Conservation (phyloP, 1,140 invertebrate genomes). For the Cydia amplana region DNA sequence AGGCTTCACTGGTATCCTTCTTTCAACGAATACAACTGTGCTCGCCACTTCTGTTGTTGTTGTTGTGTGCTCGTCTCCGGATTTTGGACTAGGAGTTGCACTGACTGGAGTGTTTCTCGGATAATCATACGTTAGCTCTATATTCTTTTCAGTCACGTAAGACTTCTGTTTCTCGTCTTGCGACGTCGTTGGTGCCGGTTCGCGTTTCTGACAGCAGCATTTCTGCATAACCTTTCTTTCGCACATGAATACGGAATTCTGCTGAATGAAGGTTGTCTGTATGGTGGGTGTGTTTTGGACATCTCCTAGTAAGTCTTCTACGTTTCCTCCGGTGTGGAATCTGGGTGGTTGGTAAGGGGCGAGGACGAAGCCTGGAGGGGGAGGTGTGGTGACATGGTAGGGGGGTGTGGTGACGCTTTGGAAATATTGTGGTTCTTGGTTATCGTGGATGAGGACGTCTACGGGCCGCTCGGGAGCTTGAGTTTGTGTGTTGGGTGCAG, state of each 20-base stretch:
- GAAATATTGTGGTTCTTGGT: slow-evolving; percentile 66
- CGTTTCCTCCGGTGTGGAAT: slow-evolving; percentile 74
- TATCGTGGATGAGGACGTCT: slow-evolving; percentile 70
- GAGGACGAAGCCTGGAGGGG: slow-evolving; percentile 68
- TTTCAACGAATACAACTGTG: slow-evolving; percentile 76
- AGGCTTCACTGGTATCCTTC: slow-evolving; percentile 68
- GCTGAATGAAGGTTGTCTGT: slow-evolving; percentile 69
- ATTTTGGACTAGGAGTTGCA: slow-evolving; percentile 57
- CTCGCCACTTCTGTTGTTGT: slow-evolving; percentile 78
- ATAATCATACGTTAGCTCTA: slow-evolving; percentile 77
- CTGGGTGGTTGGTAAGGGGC: slow-evolving; percentile 63
- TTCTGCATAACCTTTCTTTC: slow-evolving; percentile 72
- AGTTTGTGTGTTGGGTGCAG: slow-evolving; percentile 42
- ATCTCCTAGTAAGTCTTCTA: slow-evolving; percentile 73
- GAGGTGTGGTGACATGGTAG: slow-evolving; percentile 59
- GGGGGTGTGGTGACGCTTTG: slow-evolving; percentile 65
- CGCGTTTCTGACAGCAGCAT: slow-evolving; percentile 69
- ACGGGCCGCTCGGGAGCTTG: slow-evolving; percentile 62
- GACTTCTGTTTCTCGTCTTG: slow-evolving; percentile 49
- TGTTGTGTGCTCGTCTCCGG: slow-evolving; percentile 63
- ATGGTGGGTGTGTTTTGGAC: slow-evolving; percentile 64
- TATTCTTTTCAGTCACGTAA: slow-evolving; percentile 77
- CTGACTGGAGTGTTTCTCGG: slow-evolving; percentile 67
- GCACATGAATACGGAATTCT: slow-evolving; percentile 77
- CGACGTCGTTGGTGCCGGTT: slow-evolving; percentile 45